Conservation (phyloP, 2,797 vertebrate species). For the Hafferia zeledoni region DNA sequence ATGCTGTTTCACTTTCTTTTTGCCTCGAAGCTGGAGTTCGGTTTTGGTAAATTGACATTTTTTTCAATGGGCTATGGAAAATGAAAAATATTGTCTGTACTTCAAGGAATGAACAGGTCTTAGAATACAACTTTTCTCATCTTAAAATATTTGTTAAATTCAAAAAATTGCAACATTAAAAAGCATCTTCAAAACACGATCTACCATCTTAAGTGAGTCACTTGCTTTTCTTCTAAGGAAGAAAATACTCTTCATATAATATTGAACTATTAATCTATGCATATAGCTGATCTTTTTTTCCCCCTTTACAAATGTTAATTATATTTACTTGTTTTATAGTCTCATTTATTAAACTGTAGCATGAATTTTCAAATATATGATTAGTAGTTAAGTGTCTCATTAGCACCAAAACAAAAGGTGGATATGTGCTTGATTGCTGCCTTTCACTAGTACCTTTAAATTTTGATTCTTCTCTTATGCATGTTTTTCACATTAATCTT, state of each 20-base stretch:
- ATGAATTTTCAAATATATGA: not conserved
- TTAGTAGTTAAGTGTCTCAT: not conserved
- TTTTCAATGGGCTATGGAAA: not conserved
- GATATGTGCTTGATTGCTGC: accelerated
- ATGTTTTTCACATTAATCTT: not conserved
- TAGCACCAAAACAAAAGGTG: not conserved
- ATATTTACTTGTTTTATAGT: not conserved
- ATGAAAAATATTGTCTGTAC: not conserved
- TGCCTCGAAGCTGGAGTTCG: not conserved
- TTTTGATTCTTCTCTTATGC: not conserved
- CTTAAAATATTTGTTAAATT: not conserved
- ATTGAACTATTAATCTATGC: not conserved
- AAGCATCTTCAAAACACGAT: not conserved
- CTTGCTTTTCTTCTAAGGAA: not conserved
- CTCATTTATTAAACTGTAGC: not conserved
- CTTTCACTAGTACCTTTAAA: not conserved
- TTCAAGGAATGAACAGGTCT: not conserved
- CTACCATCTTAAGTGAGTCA: not conserved
- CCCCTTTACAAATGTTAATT: not conserved
- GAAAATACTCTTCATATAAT: not conserved
- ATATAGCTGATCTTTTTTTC: not conserved
- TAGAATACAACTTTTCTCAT: not conserved
- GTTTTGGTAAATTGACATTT: not conserved
- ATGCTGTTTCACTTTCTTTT: not conserved
- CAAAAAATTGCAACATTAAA: not conserved